Evolutionary conservation across 2,797 vertebrate genomes (phyloP), one percentile per base, ranked within the genome.

Genomic region (Liasis olivaceus): DNA sequence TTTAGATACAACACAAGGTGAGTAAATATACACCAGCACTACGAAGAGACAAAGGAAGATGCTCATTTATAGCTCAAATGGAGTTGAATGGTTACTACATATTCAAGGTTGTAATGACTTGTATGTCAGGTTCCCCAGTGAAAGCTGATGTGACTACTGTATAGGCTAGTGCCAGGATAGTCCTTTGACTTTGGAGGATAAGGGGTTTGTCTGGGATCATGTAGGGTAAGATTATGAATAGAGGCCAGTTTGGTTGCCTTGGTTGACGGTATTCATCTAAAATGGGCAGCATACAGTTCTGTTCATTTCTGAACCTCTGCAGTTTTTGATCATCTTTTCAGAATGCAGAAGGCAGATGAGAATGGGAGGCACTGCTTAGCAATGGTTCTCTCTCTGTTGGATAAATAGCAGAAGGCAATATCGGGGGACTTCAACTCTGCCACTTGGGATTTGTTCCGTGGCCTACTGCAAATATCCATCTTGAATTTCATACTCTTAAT

Each of bases 1-100:
- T 77, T 36, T 13, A 88, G 77, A 85, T 3, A 0, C 62, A 31
- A 31, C 5, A 81, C 88, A 89, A 54, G 84, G 85, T 85, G 54
- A 12, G 36, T 9, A 22, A 1, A 0, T 1, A 22, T 31, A 81
- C 88, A 77, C 86, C 36, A 42, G 24, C n/a, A 42, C 1, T 8
- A 15, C 42, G n/a, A 31, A 69, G 0, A 86, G 47, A n/a, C 77
- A 51, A 63, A 58, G 69, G 26, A 22, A 66, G 31, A 54, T 88
- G 28, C 13, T 59, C 66, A 63, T 5, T 17, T 90, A 13, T 42
- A 8, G 31, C 51, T 54, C 15, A 54, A 7, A 6, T 54, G 3
- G 14, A 85, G 54, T 17, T 69, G 12, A 91, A 62, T 63, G 15
- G 28, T 14, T 90, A 4, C 15, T 92, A 42, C 56, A 26, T 47